A percentile compares a stretch with the other conserved stretches of the same genome.
Conservation (phyloP, 92 coral and sea anemone genomes). For the Blastomussa wellsi region DNA sequence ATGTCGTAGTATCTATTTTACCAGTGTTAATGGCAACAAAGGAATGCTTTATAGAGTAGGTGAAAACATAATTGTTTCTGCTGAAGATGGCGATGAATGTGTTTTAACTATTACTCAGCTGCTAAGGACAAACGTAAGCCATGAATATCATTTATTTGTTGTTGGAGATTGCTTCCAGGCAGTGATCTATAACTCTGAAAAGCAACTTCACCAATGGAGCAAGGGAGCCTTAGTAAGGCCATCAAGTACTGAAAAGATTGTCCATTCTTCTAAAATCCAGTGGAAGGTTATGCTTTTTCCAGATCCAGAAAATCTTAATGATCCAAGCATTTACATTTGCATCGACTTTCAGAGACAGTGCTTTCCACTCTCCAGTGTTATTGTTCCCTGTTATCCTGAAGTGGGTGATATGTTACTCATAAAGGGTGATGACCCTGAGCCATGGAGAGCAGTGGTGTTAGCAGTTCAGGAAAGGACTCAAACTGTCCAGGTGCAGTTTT, state of each 20-base stretch:
- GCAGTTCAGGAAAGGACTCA: constrained; percentile 28
- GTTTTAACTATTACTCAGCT: constrained; percentile 18
- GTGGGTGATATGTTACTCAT: constrained; percentile 54
- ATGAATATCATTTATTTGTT: constrained; percentile 32
- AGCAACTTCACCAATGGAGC: constrained; percentile 35
- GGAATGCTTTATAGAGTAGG: constrained; percentile 30
- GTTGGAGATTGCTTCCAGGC: constrained; percentile 35
- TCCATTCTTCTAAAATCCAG: constrained; percentile 35
- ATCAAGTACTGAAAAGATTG: constrained; percentile 19
- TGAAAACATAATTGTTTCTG: constrained; percentile 36
- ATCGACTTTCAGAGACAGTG: constrained; percentile 24
- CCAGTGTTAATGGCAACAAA: constrained; percentile 19
- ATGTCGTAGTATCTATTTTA: constrained; percentile 27
- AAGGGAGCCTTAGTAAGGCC: constrained; percentile 35
- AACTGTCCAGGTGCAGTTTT: constrained; percentile 32
- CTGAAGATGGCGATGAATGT: not conserved
- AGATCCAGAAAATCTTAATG: constrained; percentile 37
- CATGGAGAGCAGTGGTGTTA: constrained; percentile 40
- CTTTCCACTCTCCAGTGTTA: constrained; percentile 38
- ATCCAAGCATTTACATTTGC: constrained; percentile 27
- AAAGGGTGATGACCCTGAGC: constrained; percentile 57
- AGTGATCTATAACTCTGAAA: constrained; percentile 35
- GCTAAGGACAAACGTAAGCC: constrained; percentile 6
- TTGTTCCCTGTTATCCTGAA: constrained; percentile 53
- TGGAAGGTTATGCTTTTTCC: constrained; percentile 48